Percentiles rank a stretch among this genome's conserved stretches.
These are phyloP conservation scores for Yponomeuta plumbellus DNA, from an alignment of 2,888 invertebrate species.

Conservation along the genomic window DNA sequence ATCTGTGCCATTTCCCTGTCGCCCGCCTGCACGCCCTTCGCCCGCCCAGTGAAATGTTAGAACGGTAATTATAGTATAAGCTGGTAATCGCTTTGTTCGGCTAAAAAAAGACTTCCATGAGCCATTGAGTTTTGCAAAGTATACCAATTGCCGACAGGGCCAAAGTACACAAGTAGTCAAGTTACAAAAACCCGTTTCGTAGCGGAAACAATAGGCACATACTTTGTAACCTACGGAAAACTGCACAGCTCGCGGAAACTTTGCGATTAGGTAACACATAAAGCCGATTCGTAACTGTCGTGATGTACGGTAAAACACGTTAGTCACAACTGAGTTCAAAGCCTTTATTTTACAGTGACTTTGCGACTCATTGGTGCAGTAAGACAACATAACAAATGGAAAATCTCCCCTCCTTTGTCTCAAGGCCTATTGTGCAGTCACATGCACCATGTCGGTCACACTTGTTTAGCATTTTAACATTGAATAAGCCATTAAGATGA, in stretches of 20 bases:
- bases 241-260: background rate
- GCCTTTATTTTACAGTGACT: background rate
- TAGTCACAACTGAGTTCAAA: background rate
- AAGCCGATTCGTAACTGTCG: background rate
- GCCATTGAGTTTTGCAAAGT: no score
- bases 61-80: slow-evolving; percentile 26
- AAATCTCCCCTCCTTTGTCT: no score
- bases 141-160: background rate
- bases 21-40: slow-evolving; percentile 10
- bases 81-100: slow-evolving; percentile 15
- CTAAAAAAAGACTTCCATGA: slow-evolving; percentile 16
- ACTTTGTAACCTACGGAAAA: slow-evolving; percentile 6
- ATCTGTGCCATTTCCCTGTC: slow-evolving; percentile 14
- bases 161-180: slow-evolving; percentile 1
- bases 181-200: no score
- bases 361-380: no score
- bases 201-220: no score
- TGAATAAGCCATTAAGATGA: background rate
- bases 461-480: background rate
- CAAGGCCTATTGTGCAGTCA: no score
- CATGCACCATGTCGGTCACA: background rate
- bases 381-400: no score
- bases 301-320: background rate
- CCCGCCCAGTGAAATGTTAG: slow-evolving; percentile 25
- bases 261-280: background rate